Conservation (phyloP, 53 echinoderm and acorn worm genomes). For the Echinometra lucunter region DNA sequence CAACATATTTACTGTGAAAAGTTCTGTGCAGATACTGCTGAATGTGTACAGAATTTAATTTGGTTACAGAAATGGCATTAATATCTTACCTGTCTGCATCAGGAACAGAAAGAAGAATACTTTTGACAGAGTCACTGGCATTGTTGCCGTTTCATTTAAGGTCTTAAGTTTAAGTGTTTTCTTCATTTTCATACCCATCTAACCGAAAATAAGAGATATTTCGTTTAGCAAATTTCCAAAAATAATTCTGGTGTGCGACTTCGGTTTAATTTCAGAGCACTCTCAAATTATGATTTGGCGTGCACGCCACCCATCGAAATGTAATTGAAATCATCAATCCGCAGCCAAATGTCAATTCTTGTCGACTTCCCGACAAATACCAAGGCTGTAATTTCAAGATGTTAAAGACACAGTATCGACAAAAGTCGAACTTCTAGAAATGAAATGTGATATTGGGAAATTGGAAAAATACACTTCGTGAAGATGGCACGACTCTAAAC, state of each 20-base stretch:
- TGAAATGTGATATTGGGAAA: constrained; percentile 11
- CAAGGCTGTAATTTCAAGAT: not conserved
- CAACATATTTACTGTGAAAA: too few relatives aligned
- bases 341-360: constrained; percentile 17
- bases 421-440: not conserved
- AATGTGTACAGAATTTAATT: too few relatives aligned
- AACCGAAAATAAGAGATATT: not conserved
- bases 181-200: not conserved
- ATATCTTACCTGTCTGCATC: too few relatives aligned
- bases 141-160: too few relatives aligned
- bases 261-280: not conserved
- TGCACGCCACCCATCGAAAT: not conserved
- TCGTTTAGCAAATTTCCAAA: not conserved
- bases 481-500: constrained; percentile 21
- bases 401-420: not conserved
- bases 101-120: too few relatives aligned
- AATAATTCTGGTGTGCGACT: not conserved
- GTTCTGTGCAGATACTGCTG: too few relatives aligned
- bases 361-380: not conserved
- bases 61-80: too few relatives aligned
- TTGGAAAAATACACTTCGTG: constrained; percentile 10
- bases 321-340: constrained; percentile 25
- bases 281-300: not conserved
- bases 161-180: too few relatives aligned
- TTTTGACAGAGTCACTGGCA: too few relatives aligned